Conservation (phyloP, 2,113 vertebrate genomes). For the Clarias batrachus region DNA sequence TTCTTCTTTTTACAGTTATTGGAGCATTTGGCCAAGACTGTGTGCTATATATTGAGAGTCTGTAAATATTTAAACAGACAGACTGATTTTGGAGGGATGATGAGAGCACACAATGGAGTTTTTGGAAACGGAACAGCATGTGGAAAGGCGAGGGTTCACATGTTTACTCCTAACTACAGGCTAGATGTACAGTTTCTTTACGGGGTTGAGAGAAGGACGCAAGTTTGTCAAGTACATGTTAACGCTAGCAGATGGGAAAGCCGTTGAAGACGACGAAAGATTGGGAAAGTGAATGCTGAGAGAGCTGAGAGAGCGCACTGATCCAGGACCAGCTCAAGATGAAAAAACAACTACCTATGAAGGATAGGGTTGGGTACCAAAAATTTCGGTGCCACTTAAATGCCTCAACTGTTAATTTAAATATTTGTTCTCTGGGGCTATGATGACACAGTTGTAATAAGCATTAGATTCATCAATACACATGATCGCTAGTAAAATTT, state of each 20-base stretch:
- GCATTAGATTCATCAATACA: too few species aligned
- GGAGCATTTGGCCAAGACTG: neutral
- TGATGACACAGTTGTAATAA: too few species aligned
- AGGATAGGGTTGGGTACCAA: too few species aligned
- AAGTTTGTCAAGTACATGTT: neutral
- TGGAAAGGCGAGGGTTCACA: neutral
- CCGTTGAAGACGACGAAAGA: neutral
- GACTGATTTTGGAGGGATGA: neutral
- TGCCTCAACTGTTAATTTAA: too few species aligned
- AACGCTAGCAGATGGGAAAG: neutral
- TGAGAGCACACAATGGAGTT: neutral
- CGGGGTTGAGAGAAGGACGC: neutral
- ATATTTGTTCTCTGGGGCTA: too few species aligned
- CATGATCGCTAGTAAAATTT: too few species aligned
- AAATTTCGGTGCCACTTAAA: too few species aligned
- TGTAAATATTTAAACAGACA: neutral
- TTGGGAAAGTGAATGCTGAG: neutral
- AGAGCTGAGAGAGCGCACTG: neutral
- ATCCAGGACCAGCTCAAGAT: neutral
- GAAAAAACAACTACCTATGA: too few species aligned
- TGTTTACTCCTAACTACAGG: neutral
- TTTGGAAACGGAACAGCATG: neutral
- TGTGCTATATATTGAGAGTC: neutral
- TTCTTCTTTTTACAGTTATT: neutral
- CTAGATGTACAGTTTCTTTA: neutral